Evolutionary conservation across 2,888 invertebrate genomes (phyloP), one percentile per base, ranked within the genome.

Genomic region (Oscheius sp.): DNA sequence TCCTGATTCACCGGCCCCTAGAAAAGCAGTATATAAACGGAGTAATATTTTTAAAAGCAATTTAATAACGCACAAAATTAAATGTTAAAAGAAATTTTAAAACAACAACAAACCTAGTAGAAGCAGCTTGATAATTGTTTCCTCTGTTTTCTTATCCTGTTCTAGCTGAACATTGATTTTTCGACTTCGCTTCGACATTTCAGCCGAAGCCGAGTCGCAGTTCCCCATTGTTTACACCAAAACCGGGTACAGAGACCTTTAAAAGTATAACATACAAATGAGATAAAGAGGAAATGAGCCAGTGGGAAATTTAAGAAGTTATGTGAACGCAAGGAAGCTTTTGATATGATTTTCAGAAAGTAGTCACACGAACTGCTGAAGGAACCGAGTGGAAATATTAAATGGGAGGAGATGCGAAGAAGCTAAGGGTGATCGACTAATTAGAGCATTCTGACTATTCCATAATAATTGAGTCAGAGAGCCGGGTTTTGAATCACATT

Each of bases 1-100:
- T 87, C 97, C 97, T 86, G 95, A 96, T 90, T 97, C 97, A 86
- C 96, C 96, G 87, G 96, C 96, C 89, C 96, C 96, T 97, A 91
- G 70, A 87, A 71, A 44, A 26, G n/a, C 3, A 14, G 20, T 47
- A 36, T 36, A 36, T 14, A 45, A 8, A 12, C 45, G 6, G 20
- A 45, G 6, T 24, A 47, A 47, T 17, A 45, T 41, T 41, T 41
- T 59, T 33, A 54, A 9, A 14, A 9, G 9, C 54, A 30, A 17
- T 54, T 54, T 26, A 6, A 14, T 9, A 22, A 54, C n/a, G n/a
- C n/a, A n/a, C n/a, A n/a, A n/a, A n/a, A n/a, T n/a, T n/a, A n/a
- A n/a, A n/a, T n/a, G n/a, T n/a, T n/a, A n/a, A n/a, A n/a, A n/a
- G n/a, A n/a, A n/a, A n/a, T n/a, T n/a, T n/a, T n/a, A n/a, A n/a